Evolutionary conservation across 2,113 vertebrate species (phyloP).

Genomic region (Copsychus sechellarum): DNA sequence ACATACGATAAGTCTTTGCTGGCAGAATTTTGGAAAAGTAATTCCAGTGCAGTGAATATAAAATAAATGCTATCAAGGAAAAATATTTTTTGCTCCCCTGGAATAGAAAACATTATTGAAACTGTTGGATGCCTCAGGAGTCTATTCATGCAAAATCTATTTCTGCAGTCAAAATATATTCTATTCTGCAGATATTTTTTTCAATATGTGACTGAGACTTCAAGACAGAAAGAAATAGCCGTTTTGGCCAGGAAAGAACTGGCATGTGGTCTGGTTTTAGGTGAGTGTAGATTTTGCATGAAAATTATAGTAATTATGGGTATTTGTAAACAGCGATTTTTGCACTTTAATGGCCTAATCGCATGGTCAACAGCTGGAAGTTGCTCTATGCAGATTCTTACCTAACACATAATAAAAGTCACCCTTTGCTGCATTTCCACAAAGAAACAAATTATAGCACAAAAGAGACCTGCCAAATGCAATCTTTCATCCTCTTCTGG

Average conservation of each 20-base stretch:
- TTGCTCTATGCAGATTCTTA: conserved; percentile 62
- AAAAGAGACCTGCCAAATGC: conserved; percentile 33
- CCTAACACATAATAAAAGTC: conserved; percentile 63
- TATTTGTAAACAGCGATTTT: conserved; percentile 67
- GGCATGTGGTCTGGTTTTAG: conserved; percentile 56
- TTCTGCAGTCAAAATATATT: conserved; percentile 76
- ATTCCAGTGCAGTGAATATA: conserved; percentile 79
- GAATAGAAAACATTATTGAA: conserved; percentile 81
- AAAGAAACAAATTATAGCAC: conserved; percentile 56
- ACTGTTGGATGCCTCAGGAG: conserved; percentile 77
- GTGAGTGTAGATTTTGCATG: conserved; percentile 55
- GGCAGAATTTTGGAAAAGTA: conserved; percentile 80
- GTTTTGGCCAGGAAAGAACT: conserved; percentile 58
- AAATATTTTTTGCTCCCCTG: conserved; percentile 77
- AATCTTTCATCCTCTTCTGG: conserved; percentile 42
- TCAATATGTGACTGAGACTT: conserved; percentile 62
- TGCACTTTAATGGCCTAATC: conserved; percentile 61
- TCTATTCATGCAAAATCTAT: conserved; percentile 77
- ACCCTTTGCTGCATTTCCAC: conserved; percentile 62
- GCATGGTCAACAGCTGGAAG: conserved; percentile 62
- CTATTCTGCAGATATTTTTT: conserved; percentile 71
- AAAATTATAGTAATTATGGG: conserved; percentile 68
- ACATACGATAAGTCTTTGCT: conserved; percentile 78
- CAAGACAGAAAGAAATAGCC: conserved; percentile 64
- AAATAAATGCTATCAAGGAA: conserved; percentile 80